Conservation (phyloP, 2,888 invertebrate species). For the Carabus problematicus region DNA sequence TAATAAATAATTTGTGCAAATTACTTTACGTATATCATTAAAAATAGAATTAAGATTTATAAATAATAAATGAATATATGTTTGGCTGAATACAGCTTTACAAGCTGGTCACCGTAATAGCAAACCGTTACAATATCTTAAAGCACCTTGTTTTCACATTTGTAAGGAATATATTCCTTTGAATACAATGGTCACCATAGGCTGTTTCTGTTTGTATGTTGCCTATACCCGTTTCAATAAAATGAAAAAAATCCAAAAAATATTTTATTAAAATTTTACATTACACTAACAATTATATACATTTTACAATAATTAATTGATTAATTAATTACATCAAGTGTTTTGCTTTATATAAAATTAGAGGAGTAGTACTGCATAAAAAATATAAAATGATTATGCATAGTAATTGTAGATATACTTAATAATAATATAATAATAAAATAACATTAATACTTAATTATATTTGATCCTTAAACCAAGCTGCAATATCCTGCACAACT, state of each 20-base stretch:
- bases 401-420: conserved; percentile 7
- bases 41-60: too few species aligned
- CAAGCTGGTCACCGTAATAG: too few species aligned
- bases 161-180: too few species aligned
- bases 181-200: too few species aligned
- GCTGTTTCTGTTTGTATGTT: too few species aligned
- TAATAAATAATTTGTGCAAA: too few species aligned
- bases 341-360: too few species aligned
- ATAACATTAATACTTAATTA: conserved; percentile 13
- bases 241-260: neutral
- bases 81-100: too few species aligned
- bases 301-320: conserved; percentile 13
- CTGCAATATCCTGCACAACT: conserved; percentile 55
- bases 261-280: conserved; percentile 28
- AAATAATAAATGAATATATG: too few species aligned
- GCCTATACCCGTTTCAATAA: conserved; percentile 3
- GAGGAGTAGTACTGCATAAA: conserved; percentile 2
- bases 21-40: too few species aligned
- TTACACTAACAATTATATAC: conserved; percentile 25
- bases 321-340: conserved; percentile 20
- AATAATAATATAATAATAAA: conserved; percentile 9
- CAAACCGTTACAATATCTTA: too few species aligned
- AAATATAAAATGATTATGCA: conserved; percentile 5
- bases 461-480: conserved; percentile 49
- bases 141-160: too few species aligned